These are phyloP conservation scores for Lepisosteus osseus DNA, from an alignment of 2,113 vertebrate genomes.

Conservation along the genomic window DNA sequence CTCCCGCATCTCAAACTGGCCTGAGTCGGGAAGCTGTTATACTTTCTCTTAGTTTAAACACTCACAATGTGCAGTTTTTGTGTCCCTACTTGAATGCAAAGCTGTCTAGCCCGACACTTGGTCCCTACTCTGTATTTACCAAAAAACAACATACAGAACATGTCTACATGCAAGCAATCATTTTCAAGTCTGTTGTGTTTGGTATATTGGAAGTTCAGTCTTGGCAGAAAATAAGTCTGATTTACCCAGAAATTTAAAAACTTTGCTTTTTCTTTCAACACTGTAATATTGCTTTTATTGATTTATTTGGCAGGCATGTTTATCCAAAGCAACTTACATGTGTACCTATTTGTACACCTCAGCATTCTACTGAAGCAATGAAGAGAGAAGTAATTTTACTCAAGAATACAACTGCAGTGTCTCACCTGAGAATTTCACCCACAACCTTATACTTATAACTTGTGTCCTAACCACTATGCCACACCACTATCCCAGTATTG, in stretches of 20 bases:
- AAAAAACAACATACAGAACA: too few relatives aligned
- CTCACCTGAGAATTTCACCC: neutral
- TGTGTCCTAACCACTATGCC: neutral
- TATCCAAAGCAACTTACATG: neutral
- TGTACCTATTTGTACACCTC: neutral
- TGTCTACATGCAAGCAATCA: too few relatives aligned
- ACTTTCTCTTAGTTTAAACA: too few relatives aligned
- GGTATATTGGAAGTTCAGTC: too few relatives aligned
- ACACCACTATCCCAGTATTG: too few relatives aligned
- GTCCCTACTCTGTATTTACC: too few relatives aligned
- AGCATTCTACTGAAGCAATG: neutral
- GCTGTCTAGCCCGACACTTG: too few relatives aligned
- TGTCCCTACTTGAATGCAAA: too few relatives aligned
- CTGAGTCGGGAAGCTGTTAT: too few relatives aligned
- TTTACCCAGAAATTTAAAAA: conserved; percentile 13
- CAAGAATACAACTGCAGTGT: neutral
- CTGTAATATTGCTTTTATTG: neutral
- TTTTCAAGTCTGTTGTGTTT: too few relatives aligned
- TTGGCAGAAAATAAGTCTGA: conserved; percentile 19
- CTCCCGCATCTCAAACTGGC: too few relatives aligned
- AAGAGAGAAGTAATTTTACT: neutral
- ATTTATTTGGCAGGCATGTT: neutral
- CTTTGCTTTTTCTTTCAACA: neutral
- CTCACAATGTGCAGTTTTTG: too few relatives aligned
- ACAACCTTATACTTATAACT: neutral